phyloP scores from a whole-genome alignment of 53 echinoderm and acorn worm genomes.

The Glandiceps talaboti region DNA sequence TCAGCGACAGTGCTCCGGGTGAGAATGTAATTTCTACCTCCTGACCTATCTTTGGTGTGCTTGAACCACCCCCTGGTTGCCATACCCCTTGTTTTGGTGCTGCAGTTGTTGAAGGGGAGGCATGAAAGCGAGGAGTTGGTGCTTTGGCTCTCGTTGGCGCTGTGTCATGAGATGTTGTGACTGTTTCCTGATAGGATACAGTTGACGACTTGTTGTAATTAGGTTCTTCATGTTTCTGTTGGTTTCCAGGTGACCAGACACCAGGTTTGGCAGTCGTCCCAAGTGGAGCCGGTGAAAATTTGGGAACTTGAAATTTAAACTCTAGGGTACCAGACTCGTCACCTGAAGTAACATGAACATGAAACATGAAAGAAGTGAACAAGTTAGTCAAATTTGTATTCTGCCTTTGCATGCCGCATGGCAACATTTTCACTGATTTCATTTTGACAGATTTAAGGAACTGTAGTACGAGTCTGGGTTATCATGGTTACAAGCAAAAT shows the following conservation, averaged over 20 bases:
- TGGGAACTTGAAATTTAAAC: background rate
- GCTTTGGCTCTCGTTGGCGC: slow-evolving; percentile 9
- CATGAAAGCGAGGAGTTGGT: background rate
- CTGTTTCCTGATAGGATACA: background rate
- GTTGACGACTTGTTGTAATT: slow-evolving; percentile 11
- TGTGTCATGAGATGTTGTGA: background rate
- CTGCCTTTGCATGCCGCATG: no score
- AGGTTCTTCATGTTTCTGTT: slow-evolving; percentile 9
- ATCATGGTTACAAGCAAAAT: no score
- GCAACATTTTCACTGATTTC: no score
- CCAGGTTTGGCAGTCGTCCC: slow-evolving; percentile 23
- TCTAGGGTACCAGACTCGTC: background rate
- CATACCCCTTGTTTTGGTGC: slow-evolving; percentile 17
- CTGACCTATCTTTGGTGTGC: background rate
- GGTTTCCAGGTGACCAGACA: slow-evolving; percentile 16
- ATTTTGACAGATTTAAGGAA: no score
- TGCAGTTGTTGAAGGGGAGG: slow-evolving; percentile 7
- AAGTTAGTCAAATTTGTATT: no score
- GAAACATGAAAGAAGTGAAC: no score
- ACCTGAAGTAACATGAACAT: background rate
- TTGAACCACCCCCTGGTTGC: slow-evolving; percentile 8
- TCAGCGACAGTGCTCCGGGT: background rate
- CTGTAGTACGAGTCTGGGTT: no score
- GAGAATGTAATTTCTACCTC: background rate
- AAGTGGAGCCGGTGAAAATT: slow-evolving; percentile 8